Evolutionary conservation across 2,113 vertebrate genomes (phyloP), one percentile per base, ranked within the genome.

Genomic region (Onychostruthus taczanowskii): DNA sequence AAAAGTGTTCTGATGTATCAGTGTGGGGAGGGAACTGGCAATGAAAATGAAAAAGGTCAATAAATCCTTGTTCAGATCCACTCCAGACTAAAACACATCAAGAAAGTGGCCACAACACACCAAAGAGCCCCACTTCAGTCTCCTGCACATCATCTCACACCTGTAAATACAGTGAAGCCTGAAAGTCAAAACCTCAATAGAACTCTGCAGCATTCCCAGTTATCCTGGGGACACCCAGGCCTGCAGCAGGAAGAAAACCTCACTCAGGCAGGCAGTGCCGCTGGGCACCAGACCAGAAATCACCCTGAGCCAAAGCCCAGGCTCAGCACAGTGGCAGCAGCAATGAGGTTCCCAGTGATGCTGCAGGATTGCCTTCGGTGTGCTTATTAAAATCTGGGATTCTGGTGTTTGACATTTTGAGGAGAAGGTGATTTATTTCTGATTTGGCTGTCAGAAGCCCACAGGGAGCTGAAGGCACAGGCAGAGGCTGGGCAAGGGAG

Each of bases 341-440:
- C 56, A 52, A 8, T 1, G 53, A 66, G 41, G 31, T 16, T 87
- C 78, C 44, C 33, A 41, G 74, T 3, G 43, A 68, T 35, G 44
- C 13, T 56, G 49, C 0, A 0, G 53, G 67, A 68, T 52, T 3
- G 0, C 70, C 53, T 61, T 39, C 2, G 3, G 33, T 63, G 68
- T 52, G 35, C 12, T 37, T 49, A 26, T 27, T 68, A 53, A 87
- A 78, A 27, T 46, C 53, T 66, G 62, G 22, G 66, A 79, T 72
- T 81, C 72, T 10, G 23, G 39, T 53, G 4, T 43, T 77, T 41
- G 62, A 27, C 31, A 10, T 90, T 61, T 37, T 39, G 49, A 50
- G 76, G 28, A 58, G 52, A 80, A 90, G 50, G 35, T 0, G 0
- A 43, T 59, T 74, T 16, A 44, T 33, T 12, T 89, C 16, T n/a